phyloP scores from a whole-genome alignment of 2,113 vertebrate genomes.

The Nannobrachium achirus region DNA sequence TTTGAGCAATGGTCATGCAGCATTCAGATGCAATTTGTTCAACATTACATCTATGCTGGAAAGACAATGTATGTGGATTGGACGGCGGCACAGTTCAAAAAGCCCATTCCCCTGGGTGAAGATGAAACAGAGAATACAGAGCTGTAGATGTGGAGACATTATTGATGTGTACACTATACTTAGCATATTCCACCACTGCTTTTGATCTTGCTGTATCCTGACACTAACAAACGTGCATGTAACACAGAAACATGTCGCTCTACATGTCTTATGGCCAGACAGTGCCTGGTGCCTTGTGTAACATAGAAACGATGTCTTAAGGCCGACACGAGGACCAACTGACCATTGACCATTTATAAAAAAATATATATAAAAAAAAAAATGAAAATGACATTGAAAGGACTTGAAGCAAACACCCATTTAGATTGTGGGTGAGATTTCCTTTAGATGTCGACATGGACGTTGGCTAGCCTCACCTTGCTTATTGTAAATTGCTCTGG shows the following conservation, averaged over 20 bases:
- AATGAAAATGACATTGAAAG: too few species aligned
- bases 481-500: too few species aligned
- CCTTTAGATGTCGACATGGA: too few species aligned
- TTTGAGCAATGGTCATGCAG: slow-evolving; percentile 31
- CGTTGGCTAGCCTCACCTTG: too few species aligned
- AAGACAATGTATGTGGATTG: not conserved
- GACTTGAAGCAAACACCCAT: slow-evolving; percentile 31
- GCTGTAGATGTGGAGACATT: not conserved
- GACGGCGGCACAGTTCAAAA: not conserved
- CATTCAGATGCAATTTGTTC: slow-evolving; percentile 21
- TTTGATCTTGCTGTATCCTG: slow-evolving; percentile 12
- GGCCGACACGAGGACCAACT: slow-evolving; percentile 15
- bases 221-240: not conserved
- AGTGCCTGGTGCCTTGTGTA: too few species aligned
- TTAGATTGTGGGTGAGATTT: slow-evolving; percentile 5
- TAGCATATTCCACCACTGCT: too few species aligned
- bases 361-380: too few species aligned
- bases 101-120: not conserved
- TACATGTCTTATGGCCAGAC: too few species aligned
- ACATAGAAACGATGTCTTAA: slow-evolving; percentile 21
- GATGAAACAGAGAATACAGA: slow-evolving; percentile 1
- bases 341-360: slow-evolving; percentile 42
- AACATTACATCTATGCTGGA: not conserved
- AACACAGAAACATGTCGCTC: slow-evolving; percentile 4
- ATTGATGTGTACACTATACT: not conserved